These are phyloP conservation scores for Phyllotreta cruciferae DNA, from an alignment of 2,888 invertebrate species.

Conservation along the genomic window DNA sequence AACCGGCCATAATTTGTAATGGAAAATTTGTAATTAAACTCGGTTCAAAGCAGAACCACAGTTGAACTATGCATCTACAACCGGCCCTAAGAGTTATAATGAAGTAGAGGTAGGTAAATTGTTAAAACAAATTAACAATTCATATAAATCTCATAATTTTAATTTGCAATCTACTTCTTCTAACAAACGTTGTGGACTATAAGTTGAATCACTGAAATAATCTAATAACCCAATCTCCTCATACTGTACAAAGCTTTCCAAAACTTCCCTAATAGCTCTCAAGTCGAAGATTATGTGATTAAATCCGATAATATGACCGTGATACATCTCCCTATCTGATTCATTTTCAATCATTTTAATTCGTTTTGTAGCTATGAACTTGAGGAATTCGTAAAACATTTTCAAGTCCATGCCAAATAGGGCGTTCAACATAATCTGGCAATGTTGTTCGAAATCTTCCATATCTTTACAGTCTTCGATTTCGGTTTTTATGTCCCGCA, in stretches of 20 bases:
- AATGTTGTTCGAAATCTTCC: constrained; percentile 77
- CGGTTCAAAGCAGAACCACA: no score
- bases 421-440: constrained; percentile 81
- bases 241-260: constrained; percentile 58
- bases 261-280: constrained; percentile 57
- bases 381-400: constrained; percentile 72
- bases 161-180: constrained; percentile 29
- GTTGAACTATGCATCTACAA: no score
- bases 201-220: constrained; percentile 50
- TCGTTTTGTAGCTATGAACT: constrained; percentile 63
- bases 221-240: constrained; percentile 60
- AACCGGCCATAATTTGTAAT: no score
- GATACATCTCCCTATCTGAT: constrained; percentile 53
- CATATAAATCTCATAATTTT: constrained; percentile 12
- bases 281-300: constrained; percentile 64
- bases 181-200: constrained; percentile 34
- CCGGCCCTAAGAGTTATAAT: no score
- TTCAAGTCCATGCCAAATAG: constrained; percentile 79
- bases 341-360: constrained; percentile 59
- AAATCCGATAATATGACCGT: constrained; percentile 58
- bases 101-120: not conserved
- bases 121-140: constrained; percentile 8
- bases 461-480: constrained; percentile 79
- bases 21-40: no score
- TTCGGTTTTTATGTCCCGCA: constrained; percentile 76